phyloP scores from a whole-genome alignment of 1,140 invertebrate genomes.

The Nomia melanderi region DNA sequence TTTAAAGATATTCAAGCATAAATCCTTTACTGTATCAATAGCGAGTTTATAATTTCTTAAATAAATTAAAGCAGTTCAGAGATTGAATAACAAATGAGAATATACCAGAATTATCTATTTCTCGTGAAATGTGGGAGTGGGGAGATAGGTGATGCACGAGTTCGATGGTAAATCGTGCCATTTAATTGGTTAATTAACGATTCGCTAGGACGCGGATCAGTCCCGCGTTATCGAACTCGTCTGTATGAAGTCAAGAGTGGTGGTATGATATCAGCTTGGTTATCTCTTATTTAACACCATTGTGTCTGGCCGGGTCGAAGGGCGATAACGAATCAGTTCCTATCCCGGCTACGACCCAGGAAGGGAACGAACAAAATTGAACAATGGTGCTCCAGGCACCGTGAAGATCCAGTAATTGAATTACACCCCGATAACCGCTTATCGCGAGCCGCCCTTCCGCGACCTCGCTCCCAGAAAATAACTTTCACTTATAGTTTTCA shows the following conservation, averaged over 20 bases:
- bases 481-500: constrained; percentile 53
- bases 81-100: no score
- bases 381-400: constrained; percentile 75
- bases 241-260: constrained; percentile 48
- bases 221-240: constrained; percentile 60
- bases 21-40: no score
- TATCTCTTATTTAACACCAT: constrained; percentile 76
- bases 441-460: constrained; percentile 60
- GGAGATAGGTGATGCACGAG: no score
- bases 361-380: constrained; percentile 63
- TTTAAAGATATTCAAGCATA: no score
- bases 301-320: constrained; percentile 67
- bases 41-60: no score
- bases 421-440: constrained; percentile 76
- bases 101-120: no score
- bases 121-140: not conserved
- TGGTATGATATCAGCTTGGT: constrained; percentile 62
- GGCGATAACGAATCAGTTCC: constrained; percentile 75
- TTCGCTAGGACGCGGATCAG: not conserved
- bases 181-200: constrained; percentile 63
- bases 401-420: constrained; percentile 78
- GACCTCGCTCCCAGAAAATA: constrained; percentile 47
- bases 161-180: not conserved
- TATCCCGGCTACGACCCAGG: constrained; percentile 20
- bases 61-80: no score